Percentiles rank a stretch among this genome's conserved stretches.
These are phyloP conservation scores for Halcyon malimbica DNA, from an alignment of 2,113 vertebrate species.

Conservation along the genomic window DNA sequence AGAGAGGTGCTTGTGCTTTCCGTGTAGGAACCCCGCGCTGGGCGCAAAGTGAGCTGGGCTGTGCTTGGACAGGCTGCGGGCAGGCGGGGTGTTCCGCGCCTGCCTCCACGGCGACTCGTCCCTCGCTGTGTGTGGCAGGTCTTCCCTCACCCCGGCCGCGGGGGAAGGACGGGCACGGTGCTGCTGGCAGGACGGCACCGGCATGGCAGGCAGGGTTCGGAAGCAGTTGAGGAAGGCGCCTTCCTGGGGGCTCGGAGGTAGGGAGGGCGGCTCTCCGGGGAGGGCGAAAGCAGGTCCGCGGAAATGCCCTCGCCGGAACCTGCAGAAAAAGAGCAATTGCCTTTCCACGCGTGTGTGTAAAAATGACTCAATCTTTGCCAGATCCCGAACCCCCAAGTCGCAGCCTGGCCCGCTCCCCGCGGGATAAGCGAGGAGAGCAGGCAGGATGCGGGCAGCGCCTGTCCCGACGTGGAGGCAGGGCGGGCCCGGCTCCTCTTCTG, in stretches of 20 bases:
- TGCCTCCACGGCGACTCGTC: background rate
- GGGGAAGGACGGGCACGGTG: background rate
- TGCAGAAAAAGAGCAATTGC: background rate
- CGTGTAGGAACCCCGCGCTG: background rate
- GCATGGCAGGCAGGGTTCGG: no score
- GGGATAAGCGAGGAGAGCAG: background rate
- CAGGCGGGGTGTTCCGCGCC: background rate
- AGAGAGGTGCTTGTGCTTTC: background rate
- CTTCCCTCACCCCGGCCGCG: no score
- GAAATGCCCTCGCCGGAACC: background rate
- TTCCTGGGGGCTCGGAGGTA: background rate
- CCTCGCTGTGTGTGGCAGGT: background rate
- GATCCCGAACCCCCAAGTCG: background rate
- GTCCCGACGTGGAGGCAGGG: no score
- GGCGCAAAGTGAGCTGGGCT: background rate
- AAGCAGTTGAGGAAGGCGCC: background rate
- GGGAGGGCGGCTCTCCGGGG: background rate
- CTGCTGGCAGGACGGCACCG: background rate
- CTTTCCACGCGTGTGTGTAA: rapidly evolving
- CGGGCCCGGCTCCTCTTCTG: background rate
- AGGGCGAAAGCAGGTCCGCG: rapidly evolving
- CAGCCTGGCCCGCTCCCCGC: background rate
- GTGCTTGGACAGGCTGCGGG: background rate
- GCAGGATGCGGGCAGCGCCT: background rate
- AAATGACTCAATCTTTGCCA: background rate